Percentiles rank a stretch among this genome's conserved stretches.
These are phyloP conservation scores for Dendropsophus ebraccatus DNA, from an alignment of 2,113 vertebrate species.

Conservation along the genomic window DNA sequence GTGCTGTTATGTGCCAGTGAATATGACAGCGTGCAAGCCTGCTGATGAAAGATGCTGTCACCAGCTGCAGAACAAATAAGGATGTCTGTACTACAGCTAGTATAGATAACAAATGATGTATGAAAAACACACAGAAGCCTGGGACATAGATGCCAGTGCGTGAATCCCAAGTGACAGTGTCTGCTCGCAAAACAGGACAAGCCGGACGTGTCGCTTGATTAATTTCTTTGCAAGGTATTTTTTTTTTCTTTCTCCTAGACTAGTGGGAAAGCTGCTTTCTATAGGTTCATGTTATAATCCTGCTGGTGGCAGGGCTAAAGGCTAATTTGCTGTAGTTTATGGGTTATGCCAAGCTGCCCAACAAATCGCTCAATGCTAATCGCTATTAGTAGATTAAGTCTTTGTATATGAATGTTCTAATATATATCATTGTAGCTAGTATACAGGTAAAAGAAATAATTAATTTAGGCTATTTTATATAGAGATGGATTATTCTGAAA, in stretches of 20 bases:
- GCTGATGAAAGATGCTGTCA: constrained; percentile 48
- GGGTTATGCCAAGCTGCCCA: background rate
- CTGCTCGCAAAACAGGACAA: background rate
- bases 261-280: background rate
- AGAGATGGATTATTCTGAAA: background rate
- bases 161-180: background rate
- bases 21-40: constrained; percentile 10
- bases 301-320: background rate
- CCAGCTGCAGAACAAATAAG: constrained; percentile 33
- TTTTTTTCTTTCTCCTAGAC: background rate
- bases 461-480: background rate
- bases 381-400: background rate
- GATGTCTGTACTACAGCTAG: constrained; percentile 39
- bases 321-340: background rate
- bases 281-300: background rate
- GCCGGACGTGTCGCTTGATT: background rate
- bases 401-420: background rate
- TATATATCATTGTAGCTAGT: background rate
- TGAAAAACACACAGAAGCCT: constrained; percentile 18
- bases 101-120: constrained; percentile 33
- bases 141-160: background rate
- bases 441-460: background rate
- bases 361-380: background rate
- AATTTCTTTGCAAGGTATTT: background rate
- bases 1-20: constrained; percentile 17